phyloP scores from a whole-genome alignment of 64 coral and sea anemone genomes.

The Porites australiensis region DNA sequence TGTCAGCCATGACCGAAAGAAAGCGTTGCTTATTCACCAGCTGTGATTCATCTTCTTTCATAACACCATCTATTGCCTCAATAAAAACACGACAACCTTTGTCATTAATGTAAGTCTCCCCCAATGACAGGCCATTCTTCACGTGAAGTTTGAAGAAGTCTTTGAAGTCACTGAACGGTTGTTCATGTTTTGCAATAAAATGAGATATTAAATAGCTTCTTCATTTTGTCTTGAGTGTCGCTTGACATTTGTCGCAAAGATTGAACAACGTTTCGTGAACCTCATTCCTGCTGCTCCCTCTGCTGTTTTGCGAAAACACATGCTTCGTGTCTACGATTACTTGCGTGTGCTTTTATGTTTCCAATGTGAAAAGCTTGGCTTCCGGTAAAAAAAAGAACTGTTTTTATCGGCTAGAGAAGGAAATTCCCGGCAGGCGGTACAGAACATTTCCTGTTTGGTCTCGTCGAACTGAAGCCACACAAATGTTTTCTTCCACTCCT shows the following conservation, averaged over 20 bases:
- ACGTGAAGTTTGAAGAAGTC: conserved; percentile 4
- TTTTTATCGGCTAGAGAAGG: no score
- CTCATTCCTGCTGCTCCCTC: conserved; percentile 24
- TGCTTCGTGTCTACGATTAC: conserved; percentile 18
- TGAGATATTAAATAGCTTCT: conserved; percentile 51
- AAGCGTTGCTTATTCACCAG: conserved; percentile 16
- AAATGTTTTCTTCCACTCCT: no score
- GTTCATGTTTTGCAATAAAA: conserved; percentile 56
- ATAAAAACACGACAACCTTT: conserved; percentile 24
- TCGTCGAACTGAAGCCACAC: no score
- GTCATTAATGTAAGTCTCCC: conserved; percentile 21
- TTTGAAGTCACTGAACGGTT: not conserved
- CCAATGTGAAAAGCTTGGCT: conserved; percentile 24
- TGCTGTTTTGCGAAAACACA: conserved; percentile 24
- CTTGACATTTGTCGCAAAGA: conserved; percentile 19
- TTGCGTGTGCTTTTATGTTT: conserved; percentile 17
- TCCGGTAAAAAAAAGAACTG: conserved; percentile 45
- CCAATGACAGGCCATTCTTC: conserved; percentile 24
- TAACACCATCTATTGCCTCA: conserved; percentile 31
- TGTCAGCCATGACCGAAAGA: not conserved
- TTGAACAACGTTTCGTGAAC: conserved; percentile 1
- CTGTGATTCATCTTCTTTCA: conserved; percentile 25
- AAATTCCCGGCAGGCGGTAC: no score
- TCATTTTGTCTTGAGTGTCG: conserved; percentile 14
- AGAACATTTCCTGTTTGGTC: no score